Conservation (phyloP, 2,888 invertebrate genomes). For the Lithophane semibrunnea region DNA sequence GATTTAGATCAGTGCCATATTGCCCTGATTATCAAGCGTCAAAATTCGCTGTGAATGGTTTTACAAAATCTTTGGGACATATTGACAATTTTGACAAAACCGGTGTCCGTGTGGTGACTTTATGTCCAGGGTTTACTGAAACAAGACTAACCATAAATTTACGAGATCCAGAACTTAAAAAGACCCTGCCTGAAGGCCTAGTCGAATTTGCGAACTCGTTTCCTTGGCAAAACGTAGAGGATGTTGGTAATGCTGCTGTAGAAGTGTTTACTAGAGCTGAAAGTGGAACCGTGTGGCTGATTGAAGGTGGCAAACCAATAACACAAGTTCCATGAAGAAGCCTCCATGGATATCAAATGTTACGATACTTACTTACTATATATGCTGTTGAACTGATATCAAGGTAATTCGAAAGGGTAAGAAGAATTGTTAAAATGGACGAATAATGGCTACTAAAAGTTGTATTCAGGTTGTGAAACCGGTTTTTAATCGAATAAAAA, state of each 20-base stretch:
- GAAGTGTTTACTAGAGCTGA: constrained; percentile 54
- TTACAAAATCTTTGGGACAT: constrained; percentile 82
- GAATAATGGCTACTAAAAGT: neutral
- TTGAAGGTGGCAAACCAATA: constrained; percentile 50
- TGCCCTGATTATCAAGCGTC: constrained; percentile 76
- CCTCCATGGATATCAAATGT: neutral
- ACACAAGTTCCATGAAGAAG: constrained; percentile 16
- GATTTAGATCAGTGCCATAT: constrained; percentile 48
- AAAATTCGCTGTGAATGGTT: constrained; percentile 86
- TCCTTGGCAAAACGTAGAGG: constrained; percentile 72
- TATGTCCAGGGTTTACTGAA: constrained; percentile 62
- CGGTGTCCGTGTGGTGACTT: constrained; percentile 71
- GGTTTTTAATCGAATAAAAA: neutral
- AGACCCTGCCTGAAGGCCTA: constrained; percentile 13
- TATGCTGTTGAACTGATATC: neutral
- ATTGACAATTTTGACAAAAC: constrained; percentile 79
- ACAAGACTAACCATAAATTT: constrained; percentile 10
- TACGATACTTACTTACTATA: neutral
- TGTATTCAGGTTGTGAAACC: neutral
- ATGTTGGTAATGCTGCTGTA: constrained; percentile 66
- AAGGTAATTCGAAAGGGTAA: too few species aligned
- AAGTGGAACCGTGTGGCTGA: constrained; percentile 60
- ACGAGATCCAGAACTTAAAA: constrained; percentile 8
- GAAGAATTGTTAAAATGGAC: neutral
- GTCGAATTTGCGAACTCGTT: constrained; percentile 28